phyloP scores from a whole-genome alignment of 2,888 invertebrate species.

The Dasysyrphus tricinctus region DNA sequence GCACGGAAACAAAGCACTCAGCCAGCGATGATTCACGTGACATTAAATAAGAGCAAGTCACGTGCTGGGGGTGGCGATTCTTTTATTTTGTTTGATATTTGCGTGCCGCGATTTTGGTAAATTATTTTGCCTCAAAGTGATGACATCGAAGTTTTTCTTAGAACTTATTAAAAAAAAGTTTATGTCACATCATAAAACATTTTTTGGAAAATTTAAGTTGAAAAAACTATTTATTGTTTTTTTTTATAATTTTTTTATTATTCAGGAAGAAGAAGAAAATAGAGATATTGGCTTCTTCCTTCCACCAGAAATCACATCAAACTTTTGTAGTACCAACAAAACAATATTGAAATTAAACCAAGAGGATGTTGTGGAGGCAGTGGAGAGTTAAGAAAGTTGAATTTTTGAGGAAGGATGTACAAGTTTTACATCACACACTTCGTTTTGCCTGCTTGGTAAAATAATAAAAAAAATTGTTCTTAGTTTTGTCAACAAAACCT shows the following conservation, averaged over 20 bases:
- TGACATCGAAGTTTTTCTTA: neutral
- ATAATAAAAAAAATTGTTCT: too few relatives aligned
- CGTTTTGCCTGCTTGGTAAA: too few relatives aligned
- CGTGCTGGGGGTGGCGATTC: neutral
- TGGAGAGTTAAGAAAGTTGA: too few relatives aligned
- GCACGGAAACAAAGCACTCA: conserved; percentile 3
- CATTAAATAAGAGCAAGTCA: conserved; percentile 13
- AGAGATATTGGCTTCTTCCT: conserved; percentile 11
- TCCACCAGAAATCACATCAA: neutral
- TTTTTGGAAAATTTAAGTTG: neutral
- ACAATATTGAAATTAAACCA: too few relatives aligned
- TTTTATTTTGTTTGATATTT: neutral
- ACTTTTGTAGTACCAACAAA: too few relatives aligned
- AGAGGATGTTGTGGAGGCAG: too few relatives aligned
- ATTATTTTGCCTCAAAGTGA: neutral
- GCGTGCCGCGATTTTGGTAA: conserved; percentile 6
- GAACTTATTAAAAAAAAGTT: neutral
- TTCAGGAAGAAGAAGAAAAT: neutral
- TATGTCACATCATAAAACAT: conserved; percentile 1
- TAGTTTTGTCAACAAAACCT: too few relatives aligned
- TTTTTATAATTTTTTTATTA: neutral
- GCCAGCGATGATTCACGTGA: conserved; percentile 9
- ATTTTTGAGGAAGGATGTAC: too few relatives aligned
- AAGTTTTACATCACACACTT: too few relatives aligned
- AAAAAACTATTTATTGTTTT: conserved; percentile 2